Evolutionary conservation across 2,113 vertebrate genomes (phyloP).

Genomic region (Xyliphius kryptos): DNA sequence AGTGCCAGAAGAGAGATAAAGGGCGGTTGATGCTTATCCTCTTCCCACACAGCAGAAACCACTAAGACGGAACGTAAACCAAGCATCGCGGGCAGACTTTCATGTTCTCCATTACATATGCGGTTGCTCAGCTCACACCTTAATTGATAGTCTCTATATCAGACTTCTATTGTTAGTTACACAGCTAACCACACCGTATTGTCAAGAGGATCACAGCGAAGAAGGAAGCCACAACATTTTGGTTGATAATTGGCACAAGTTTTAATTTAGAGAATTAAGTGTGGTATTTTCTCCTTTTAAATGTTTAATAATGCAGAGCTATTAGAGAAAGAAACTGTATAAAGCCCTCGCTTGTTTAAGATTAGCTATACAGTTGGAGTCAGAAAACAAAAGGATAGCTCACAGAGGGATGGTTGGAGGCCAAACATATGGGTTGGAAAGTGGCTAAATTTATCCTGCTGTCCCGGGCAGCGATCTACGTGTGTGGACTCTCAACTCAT

Average conservation of each 20-base stretch:
- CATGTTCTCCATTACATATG: slow-evolving; percentile 61
- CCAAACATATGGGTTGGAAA: slow-evolving; percentile 12
- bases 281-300: slow-evolving; percentile 6
- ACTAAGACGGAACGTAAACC: slow-evolving; percentile 67
- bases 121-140: no score
- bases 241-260: background rate
- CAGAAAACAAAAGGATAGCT: slow-evolving; percentile 29
- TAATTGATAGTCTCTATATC: slow-evolving; percentile 46
- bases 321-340: slow-evolving; percentile 1
- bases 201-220: no score
- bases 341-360: slow-evolving; percentile 25
- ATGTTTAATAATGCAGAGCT: slow-evolving; percentile 17
- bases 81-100: slow-evolving; percentile 56
- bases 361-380: slow-evolving; percentile 6
- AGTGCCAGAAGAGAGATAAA: no score
- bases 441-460: no score
- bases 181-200: slow-evolving; percentile 10
- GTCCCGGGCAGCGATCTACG: no score
- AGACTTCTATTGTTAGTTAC: slow-evolving; percentile 13
- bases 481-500: slow-evolving; percentile 43
- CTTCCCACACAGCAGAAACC: slow-evolving; percentile 61
- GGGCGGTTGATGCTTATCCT: slow-evolving; percentile 66
- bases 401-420: no score
- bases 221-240: background rate
- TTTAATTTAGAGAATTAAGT: slow-evolving; percentile 26